phyloP scores from a whole-genome alignment of 2,797 vertebrate species.

The Rhynchotus rufescens region DNA sequence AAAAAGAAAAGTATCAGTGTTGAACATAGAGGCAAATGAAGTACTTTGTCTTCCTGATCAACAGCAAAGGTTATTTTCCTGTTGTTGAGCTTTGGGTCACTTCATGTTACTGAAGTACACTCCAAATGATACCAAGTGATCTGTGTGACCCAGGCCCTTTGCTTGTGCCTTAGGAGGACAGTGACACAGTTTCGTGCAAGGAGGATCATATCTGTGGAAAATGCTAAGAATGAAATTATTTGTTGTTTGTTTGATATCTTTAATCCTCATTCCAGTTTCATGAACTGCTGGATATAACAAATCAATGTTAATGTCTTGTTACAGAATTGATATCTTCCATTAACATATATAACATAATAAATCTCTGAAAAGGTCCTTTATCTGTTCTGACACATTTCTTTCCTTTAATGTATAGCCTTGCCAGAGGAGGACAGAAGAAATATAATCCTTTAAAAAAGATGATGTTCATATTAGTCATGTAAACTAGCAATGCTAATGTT shows the following conservation, averaged over 20 bases:
- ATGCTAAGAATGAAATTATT: neutral
- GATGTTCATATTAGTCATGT: constrained; percentile 45
- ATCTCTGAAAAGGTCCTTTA: constrained; percentile 15
- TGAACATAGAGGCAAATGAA: neutral
- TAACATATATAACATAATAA: constrained; percentile 7
- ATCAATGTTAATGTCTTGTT: constrained; percentile 32
- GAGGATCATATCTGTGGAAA: neutral
- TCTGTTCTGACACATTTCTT: neutral
- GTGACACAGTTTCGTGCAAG: neutral
- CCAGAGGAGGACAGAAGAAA: constrained; percentile 26
- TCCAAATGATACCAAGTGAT: neutral
- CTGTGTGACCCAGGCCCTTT: neutral
- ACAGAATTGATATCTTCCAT: constrained; percentile 40
- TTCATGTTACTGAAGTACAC: neutral
- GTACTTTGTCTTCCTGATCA: neutral
- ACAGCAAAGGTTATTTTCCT: neutral
- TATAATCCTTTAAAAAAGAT: constrained; percentile 30
- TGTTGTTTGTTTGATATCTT: constrained; percentile 14
- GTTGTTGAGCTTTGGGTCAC: neutral
- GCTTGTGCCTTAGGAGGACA: neutral
- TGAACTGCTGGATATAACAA: constrained; percentile 2
- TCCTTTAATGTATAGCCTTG: constrained; percentile 13
- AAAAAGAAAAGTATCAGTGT: neutral
- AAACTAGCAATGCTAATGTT: constrained; percentile 14
- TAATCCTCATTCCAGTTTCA: neutral